phyloP scores from a whole-genome alignment of 1,140 invertebrate species.

The Halyomorpha halys region DNA sequence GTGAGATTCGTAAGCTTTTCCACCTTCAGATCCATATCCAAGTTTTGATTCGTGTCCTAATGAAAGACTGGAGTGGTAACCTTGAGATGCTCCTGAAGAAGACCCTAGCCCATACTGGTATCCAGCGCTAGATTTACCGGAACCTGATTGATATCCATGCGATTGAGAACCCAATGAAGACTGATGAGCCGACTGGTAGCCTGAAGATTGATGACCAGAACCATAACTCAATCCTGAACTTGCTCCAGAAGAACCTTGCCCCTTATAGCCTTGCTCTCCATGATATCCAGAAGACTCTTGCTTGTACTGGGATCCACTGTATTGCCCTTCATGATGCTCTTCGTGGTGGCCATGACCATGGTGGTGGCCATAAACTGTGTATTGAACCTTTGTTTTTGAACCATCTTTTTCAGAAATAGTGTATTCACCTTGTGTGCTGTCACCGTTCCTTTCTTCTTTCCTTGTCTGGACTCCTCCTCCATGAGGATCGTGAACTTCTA shows the following conservation, averaged over 20 bases:
- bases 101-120: too few relatives aligned
- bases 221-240: too few relatives aligned
- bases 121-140: too few relatives aligned
- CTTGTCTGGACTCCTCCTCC: conserved; percentile 1
- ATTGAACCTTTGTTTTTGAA: neutral
- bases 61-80: too few relatives aligned
- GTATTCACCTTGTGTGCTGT: neutral
- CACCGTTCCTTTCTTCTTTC: conserved; percentile 8
- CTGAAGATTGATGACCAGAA: neutral
- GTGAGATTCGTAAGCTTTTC: neutral
- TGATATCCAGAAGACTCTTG: too few relatives aligned
- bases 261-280: too few relatives aligned
- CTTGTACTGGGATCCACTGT: neutral
- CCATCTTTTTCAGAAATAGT: neutral
- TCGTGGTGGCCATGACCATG: neutral
- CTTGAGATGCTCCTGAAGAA: too few relatives aligned
- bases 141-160: too few relatives aligned
- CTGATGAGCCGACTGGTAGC: neutral
- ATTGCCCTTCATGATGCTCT: neutral
- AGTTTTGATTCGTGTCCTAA: too few relatives aligned
- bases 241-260: too few relatives aligned
- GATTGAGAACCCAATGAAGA: too few relatives aligned
- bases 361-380: neutral
- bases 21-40: too few relatives aligned
- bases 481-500: conserved; percentile 7